Base-by-base conservation (phyloP, 2,888 invertebrate species). In the Caenorhabditis zanzibari region DNA sequence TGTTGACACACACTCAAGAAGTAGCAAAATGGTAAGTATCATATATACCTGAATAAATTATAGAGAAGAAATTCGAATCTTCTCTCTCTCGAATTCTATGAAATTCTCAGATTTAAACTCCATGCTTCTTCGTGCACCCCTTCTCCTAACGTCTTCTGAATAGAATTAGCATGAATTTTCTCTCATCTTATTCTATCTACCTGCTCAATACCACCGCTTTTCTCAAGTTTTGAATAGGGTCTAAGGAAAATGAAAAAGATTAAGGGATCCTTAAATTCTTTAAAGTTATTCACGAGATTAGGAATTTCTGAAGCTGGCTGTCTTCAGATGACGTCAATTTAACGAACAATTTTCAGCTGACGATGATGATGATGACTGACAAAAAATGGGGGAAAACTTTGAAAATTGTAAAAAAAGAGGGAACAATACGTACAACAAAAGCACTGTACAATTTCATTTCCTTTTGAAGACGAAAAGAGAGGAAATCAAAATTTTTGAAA, bases 131-230 rank as follows among this genome's bases (percentile, higher is more conserved):
- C 9, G 59, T 26, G n/a, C n/a, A n/a, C n/a, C n/a, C n/a, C n/a
- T n/a, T n/a, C n/a, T 38, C 26, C 26, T 54, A 24, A 14, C 54
- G 26, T 26, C 10, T 26, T 61, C 28, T 32, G 79, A 71, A 79
- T 79, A 79, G 71, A 79, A 79, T 79, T 79, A 56, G 56, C 79
- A 79, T 79, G 58, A 79, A 79, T 79, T 71, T 79, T 32, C 66
- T n/a, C 7, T 28, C n/a, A n/a, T n/a, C 56, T 12, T 10, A 38
- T 35, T 28, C 47, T 16, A 32, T 32, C 24, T 32, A 24, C 16
- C 68, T 22, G 32, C 64, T 38, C 26, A 61, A 71, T 56, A 71
- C 77, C 59, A 52, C 76, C 52, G 16, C 59, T 35, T 16, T n/a
- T 41, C 22, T 16, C 41, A 38, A 61, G 28, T 14, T 38, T 35